Base-by-base conservation (phyloP, 2,888 invertebrate species). In the Boloria selene region DNA sequence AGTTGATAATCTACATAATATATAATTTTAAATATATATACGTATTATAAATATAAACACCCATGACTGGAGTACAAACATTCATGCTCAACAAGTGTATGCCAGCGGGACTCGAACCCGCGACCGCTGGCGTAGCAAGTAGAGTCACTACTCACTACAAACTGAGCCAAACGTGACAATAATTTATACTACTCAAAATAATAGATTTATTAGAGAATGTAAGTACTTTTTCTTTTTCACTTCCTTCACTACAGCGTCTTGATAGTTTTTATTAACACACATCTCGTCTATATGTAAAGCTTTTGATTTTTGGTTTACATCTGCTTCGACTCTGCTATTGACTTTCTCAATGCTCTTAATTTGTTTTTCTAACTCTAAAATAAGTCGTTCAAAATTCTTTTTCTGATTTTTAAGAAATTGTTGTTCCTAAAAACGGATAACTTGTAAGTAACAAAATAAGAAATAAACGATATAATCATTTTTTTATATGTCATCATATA, bases 331-430 rank as follows among this genome's bases (percentile, higher is more conserved):
- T 64, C 77, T 81, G 13, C 74, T 79, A 55, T 82, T 88, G 0
- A 84, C 85, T 69, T 84, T 85, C 14, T 83, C 78, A 13, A 88
- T 68, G 0, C 55, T 51, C 13, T 60, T 68, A 2, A 73, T 81
- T 64, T 85, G 81, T 18, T 77, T 79, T 2, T 85, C 81, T 13
- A 90, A 64, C 58, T 82, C 78, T 5, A 69, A 53, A 54, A 85
- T 75, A 64, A 90, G 73, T 2, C 73, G 78, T 72, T 87, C 81
- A 58, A 92, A 90, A 67, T 79, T 84, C 67, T 78, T 84, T 71
- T 85, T 87, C 67, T 90, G 81, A 2, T 81, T 79, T 3, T 80
- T 75, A n/a, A 92, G 77, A 70, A 85, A 90, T 0, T 82, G 75
- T 64, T 75, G 79, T 74, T 92, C 91, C 91, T 92, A 58, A 3